Evolutionary conservation across 92 coral and sea anemone genomes (phyloP), one percentile per base, ranked within the genome.

Genomic region (Phenganax subtilis): DNA sequence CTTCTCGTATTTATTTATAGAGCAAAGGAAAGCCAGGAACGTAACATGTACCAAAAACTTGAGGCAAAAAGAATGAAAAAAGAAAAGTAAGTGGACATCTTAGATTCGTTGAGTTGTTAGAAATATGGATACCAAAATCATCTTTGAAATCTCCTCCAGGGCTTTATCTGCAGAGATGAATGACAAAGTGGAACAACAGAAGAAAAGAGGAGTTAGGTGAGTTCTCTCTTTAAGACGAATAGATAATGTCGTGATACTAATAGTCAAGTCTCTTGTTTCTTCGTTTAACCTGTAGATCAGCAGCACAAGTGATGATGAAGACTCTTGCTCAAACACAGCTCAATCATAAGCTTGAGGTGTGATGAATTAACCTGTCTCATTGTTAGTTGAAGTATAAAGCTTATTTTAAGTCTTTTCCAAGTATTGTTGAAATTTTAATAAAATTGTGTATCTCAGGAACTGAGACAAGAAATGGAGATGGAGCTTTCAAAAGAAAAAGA

Each of bases 11-110:
- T 65, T 17, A 54, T 47, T 77, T 81, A 11, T 86, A 93, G 98
- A 82, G 91, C 91, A 82, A 89, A 86, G 62, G 96, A 94, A 67
- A 77, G 82, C 28, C 98, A 94, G 86, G 91, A 92, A 92, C 88
- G 82, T 71, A 92, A 88, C 64, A 92, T 94, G 59, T 87, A 94
- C 27, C 96, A 92, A 77, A 94, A 94, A 80, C 81, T 94, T 37
- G 91, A 92, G 55, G 84, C 89, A 57, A 94, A 94, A 82, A 90
- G 88, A 86, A 85, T 92, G n/a, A 94, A 94, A 71, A 94, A 92
- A 85, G 97, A 89, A 61, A 90, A 92, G 98, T 93, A 74, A 31
- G 65, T 20, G 25, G 25, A 20, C 25, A 55, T 47, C 37, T 53
- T 17, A 20, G 14, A 25, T 68, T 37, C 30, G 17, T n/a, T 27